Percentiles rank a stretch among this genome's conserved stretches.
phyloP scores from a whole-genome alignment of 92 coral and sea anemone species.

The Porites rus region DNA sequence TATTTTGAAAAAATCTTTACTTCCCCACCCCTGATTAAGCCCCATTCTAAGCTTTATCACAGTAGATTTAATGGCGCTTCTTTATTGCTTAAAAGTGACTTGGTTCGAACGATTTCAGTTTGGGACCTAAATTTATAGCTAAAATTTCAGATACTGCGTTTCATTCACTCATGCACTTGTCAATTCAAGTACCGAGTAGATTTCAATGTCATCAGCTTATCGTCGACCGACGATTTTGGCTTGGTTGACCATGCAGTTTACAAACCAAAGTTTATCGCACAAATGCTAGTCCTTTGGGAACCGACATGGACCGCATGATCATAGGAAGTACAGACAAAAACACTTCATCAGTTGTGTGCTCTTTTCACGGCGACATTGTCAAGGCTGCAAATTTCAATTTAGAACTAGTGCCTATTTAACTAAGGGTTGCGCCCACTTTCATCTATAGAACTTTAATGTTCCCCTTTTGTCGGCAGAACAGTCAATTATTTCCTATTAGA shows the following conservation, averaged over 20 bases:
- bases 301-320: constrained; percentile 4
- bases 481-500: neutral
- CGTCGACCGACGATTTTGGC: neutral
- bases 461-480: constrained; percentile 15
- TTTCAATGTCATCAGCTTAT: neutral
- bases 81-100: neutral
- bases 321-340: constrained; percentile 38
- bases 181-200: neutral
- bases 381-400: neutral
- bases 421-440: neutral
- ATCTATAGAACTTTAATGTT: neutral
- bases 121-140: neutral
- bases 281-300: constrained; percentile 19
- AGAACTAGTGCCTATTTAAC: neutral
- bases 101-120: constrained; percentile 4
- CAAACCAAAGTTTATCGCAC: neutral
- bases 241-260: neutral
- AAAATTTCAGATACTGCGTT: neutral
- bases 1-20: neutral
- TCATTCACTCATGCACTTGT: neutral
- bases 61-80: neutral
- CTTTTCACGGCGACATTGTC: constrained; percentile 18
- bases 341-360: constrained; percentile 50
- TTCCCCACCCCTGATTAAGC: too few relatives aligned
- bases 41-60: too few relatives aligned